Conservation (phyloP, 2,888 invertebrate genomes). For the Thyatira batis region DNA sequence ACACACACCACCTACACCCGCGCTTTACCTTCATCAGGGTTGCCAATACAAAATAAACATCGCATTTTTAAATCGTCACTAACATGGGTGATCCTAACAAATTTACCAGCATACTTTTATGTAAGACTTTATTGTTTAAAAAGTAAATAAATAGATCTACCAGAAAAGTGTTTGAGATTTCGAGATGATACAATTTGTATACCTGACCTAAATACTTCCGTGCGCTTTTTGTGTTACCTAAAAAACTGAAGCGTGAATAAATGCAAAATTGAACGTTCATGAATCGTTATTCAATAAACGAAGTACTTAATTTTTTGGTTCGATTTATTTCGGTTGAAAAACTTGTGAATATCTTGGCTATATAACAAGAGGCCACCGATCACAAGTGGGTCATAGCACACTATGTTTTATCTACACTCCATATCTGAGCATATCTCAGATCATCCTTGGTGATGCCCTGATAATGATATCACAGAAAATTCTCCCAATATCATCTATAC, state of each 20-base stretch:
- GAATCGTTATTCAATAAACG: too few species aligned
- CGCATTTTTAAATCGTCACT: too few species aligned
- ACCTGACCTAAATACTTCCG: background rate
- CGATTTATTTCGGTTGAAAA: background rate
- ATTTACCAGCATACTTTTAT: too few species aligned
- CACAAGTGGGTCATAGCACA: conserved; percentile 9
- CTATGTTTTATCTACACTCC: conserved; percentile 26
- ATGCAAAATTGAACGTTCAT: background rate
- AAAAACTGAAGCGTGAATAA: background rate
- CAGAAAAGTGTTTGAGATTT: too few species aligned
- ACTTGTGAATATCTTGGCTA: background rate
- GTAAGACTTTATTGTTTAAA: too few species aligned
- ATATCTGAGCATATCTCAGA: conserved; percentile 31
- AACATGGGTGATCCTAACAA: too few species aligned
- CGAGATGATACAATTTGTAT: background rate
- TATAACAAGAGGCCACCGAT: background rate
- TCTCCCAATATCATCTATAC: conserved; percentile 26
- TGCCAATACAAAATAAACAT: background rate
- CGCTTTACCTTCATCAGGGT: background rate
- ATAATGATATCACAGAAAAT: conserved; percentile 36
- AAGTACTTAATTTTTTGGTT: too few species aligned
- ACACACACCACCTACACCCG: conserved; percentile 1
- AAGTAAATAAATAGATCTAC: too few species aligned
- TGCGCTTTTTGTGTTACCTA: background rate
- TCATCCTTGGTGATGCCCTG: conserved; percentile 37